These are phyloP conservation scores for Cyprinodon brontotheroides DNA, from an alignment of 2,113 vertebrate species.

Conservation along the genomic window DNA sequence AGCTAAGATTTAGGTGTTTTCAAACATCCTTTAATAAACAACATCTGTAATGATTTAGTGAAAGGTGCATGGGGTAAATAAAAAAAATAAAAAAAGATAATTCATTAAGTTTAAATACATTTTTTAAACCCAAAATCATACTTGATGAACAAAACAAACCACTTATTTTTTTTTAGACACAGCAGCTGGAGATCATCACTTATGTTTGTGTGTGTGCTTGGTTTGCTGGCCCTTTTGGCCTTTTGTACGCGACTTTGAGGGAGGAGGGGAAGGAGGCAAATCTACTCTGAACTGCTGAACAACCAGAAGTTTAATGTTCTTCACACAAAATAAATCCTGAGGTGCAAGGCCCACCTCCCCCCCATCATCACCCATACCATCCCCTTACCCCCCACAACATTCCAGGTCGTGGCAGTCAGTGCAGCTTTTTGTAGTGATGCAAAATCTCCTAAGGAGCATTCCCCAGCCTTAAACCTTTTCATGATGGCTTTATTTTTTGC, in stretches of 20 bases:
- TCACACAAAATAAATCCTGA: slow-evolving; percentile 26
- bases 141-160: slow-evolving; percentile 15
- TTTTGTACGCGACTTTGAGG: slow-evolving; percentile 58
- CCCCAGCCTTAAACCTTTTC: background rate
- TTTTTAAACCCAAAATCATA: slow-evolving; percentile 7
- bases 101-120: background rate
- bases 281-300: slow-evolving; percentile 46
- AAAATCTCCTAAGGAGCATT: background rate
- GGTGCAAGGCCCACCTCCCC: slow-evolving; percentile 11
- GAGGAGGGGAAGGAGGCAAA: slow-evolving; percentile 53
- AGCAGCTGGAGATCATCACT: slow-evolving; percentile 73
- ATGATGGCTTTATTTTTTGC: no score
- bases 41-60: background rate
- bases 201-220: slow-evolving; percentile 49
- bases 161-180: slow-evolving; percentile 7
- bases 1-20: background rate
- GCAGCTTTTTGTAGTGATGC: slow-evolving; percentile 9
- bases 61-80: background rate
- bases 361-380: no score
- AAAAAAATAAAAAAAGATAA: background rate
- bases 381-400: background rate
- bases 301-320: slow-evolving; percentile 62
- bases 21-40: slow-evolving; percentile 2
- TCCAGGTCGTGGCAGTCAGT: slow-evolving; percentile 24
- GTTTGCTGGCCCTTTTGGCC: slow-evolving; percentile 55